A percentile compares a stretch with the other conserved stretches of the same genome.
phyloP scores from a whole-genome alignment of 2,888 invertebrate genomes.

The Catocala fraxini region DNA sequence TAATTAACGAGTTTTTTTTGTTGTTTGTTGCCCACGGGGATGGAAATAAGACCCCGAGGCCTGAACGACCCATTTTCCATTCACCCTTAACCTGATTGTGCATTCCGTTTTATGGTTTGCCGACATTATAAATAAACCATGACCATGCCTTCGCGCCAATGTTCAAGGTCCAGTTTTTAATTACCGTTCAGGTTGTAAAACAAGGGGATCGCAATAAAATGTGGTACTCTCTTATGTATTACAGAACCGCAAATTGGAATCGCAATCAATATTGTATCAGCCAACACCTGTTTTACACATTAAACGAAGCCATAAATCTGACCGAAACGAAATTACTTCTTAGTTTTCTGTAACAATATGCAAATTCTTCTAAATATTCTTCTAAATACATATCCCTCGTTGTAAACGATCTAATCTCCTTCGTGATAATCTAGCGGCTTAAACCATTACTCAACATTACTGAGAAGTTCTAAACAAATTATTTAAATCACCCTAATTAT shows the following conservation, averaged over 20 bases:
- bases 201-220: conserved; percentile 43
- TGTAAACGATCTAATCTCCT: conserved; percentile 9
- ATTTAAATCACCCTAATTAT: conserved; percentile 39
- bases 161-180: conserved; percentile 46
- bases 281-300: conserved; percentile 35
- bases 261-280: conserved; percentile 43
- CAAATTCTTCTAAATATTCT: conserved; percentile 3
- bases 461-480: conserved; percentile 25
- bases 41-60: conserved; percentile 42
- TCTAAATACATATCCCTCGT: background rate
- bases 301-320: conserved; percentile 25
- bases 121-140: conserved; percentile 49
- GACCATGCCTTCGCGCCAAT: conserved; percentile 24
- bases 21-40: conserved; percentile 40
- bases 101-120: conserved; percentile 45
- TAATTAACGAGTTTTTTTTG: conserved; percentile 53
- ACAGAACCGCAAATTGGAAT: conserved; percentile 40
- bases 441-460: conserved; percentile 27
- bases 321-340: conserved; percentile 4
- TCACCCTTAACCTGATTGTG: conserved; percentile 51
- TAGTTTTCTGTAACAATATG: conserved; percentile 3
- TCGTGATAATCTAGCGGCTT: conserved; percentile 1
- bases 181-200: conserved; percentile 42
- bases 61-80: conserved; percentile 39
- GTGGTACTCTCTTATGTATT: conserved; percentile 40